Evolutionary conservation across 2,797 vertebrate genomes (phyloP).

Genomic region (Liparis tanakae): DNA sequence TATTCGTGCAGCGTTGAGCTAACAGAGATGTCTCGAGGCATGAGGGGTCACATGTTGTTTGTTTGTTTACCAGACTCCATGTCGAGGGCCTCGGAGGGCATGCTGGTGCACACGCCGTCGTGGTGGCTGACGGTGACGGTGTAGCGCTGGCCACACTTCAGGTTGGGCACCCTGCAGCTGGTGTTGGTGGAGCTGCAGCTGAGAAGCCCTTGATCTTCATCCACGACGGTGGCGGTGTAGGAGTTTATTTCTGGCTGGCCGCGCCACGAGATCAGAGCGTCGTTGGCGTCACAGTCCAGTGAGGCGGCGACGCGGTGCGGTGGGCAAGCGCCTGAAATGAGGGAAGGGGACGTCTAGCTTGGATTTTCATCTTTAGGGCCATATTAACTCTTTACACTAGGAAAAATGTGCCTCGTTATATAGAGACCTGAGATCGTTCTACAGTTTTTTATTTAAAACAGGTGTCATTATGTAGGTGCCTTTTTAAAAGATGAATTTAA

Average conservation of each 20-base stretch:
- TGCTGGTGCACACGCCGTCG: slow-evolving; percentile 73
- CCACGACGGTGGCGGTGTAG: slow-evolving; percentile 75
- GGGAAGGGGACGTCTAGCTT: background rate
- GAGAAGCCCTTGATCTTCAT: slow-evolving; percentile 63
- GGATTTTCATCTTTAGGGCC: too few species aligned
- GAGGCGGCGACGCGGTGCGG: slow-evolving; percentile 60
- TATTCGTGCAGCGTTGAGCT: background rate
- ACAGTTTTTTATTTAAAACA: too few species aligned
- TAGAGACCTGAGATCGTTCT: too few species aligned
- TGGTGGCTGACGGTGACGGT: slow-evolving; percentile 68
- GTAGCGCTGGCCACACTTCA: slow-evolving; percentile 77
- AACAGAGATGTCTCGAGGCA: background rate
- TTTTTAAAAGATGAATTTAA: too few species aligned
- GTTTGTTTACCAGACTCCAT: slow-evolving; percentile 77
- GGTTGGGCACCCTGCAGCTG: slow-evolving; percentile 71
- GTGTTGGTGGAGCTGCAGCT: slow-evolving; percentile 75
- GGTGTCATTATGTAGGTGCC: too few species aligned
- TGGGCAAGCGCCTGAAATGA: slow-evolving; percentile 74
- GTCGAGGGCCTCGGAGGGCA: slow-evolving; percentile 64
- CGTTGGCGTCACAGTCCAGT: slow-evolving; percentile 78
- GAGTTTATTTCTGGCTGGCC: slow-evolving; percentile 48
- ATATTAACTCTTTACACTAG: too few species aligned
- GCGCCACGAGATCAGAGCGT: slow-evolving; percentile 78
- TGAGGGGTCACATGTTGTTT: background rate
- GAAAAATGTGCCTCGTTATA: too few species aligned